Base-by-base conservation (phyloP, 2,797 vertebrate genomes). In the Leucoraja ocellata region DNA sequence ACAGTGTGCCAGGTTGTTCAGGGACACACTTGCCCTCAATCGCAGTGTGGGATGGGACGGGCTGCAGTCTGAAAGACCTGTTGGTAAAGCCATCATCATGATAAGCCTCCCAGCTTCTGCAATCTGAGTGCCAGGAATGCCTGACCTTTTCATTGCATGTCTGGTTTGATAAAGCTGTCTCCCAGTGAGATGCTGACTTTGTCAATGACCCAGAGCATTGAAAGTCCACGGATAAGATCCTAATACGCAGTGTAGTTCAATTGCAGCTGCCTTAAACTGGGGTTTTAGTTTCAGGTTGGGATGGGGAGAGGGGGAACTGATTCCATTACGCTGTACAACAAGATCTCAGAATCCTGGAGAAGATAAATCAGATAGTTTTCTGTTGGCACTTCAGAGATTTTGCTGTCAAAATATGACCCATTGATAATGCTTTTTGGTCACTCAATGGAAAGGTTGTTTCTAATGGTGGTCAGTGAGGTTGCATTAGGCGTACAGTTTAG, bases 121-220 rank as follows among this genome's bases (percentile, higher is more conserved):
- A 61, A 61, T 61, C 81, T 84, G 4, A 13, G 58, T n/a, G 81
- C 6, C 28, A 2, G 25, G 54, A 84, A 84, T 84, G 54, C 14
- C 54, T 84, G 81, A 84, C 81, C 81, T 84, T 84, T 61, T 14
- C 25, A n/a, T 84, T 61, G 81, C 81, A 84, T 61, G 25, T 25
- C 58, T 84, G 54, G 25, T 54, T 84, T 61, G 54, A 61, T 14
- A 61, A 84, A 61, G 25, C 54, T 58, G 8, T 84, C 54, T 58
- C 81, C 81, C 16, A 54, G 10, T 84, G 81, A 61, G 23, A 7
- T 6, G 10, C 81, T 84, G 54, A 61, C 54, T 84, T 84, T 61
- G 54, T 11, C 54, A 84, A 25, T n/a, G 81, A 28, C 25, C 46
- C 28, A 13, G 58, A 13, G 11, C 54, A 4, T 10, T 61, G 11